Conservation (phyloP, 2,888 invertebrate species). For the Lycaena phlaeas region DNA sequence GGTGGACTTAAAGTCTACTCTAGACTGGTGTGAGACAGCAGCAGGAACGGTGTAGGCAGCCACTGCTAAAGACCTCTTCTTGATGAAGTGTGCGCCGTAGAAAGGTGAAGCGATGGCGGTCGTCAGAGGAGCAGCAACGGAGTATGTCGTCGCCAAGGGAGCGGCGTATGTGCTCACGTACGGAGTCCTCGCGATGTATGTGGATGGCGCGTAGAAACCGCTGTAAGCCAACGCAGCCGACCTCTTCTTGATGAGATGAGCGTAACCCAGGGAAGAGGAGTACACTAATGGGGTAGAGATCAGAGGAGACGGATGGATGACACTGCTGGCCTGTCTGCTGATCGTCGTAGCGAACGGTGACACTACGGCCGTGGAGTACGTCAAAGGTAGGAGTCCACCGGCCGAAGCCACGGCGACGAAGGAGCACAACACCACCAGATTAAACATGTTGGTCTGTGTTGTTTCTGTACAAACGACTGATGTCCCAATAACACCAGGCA, state of each 20-base stretch:
- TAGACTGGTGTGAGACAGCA: slow-evolving; percentile 17
- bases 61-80: slow-evolving; percentile 37
- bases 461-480: slow-evolving; percentile 54
- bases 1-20: slow-evolving; percentile 2
- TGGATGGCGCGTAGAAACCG: slow-evolving; percentile 6
- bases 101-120: slow-evolving; percentile 21
- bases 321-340: slow-evolving; percentile 50
- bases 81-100: slow-evolving; percentile 38
- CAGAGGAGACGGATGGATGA: slow-evolving; percentile 53
- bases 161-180: slow-evolving; percentile 28
- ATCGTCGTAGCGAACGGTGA: slow-evolving; percentile 45
- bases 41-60: slow-evolving; percentile 17
- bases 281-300: slow-evolving; percentile 39
- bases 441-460: slow-evolving; percentile 67
- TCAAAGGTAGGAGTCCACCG: slow-evolving; percentile 25
- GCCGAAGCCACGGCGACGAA: slow-evolving; percentile 71
- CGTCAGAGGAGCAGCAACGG: slow-evolving; percentile 18
- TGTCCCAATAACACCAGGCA: slow-evolving; percentile 31
- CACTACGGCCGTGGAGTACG: slow-evolving; percentile 31
- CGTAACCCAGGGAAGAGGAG: slow-evolving; percentile 33
- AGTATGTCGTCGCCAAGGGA: slow-evolving; percentile 16
- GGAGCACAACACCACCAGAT: slow-evolving; percentile 76
- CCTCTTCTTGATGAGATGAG: slow-evolving; percentile 43
- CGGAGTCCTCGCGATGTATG: slow-evolving; percentile 21
- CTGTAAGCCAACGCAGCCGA: slow-evolving; percentile 21